Base-by-base conservation (phyloP, 2,113 vertebrate genomes). In the Sclerurus mexicanus region DNA sequence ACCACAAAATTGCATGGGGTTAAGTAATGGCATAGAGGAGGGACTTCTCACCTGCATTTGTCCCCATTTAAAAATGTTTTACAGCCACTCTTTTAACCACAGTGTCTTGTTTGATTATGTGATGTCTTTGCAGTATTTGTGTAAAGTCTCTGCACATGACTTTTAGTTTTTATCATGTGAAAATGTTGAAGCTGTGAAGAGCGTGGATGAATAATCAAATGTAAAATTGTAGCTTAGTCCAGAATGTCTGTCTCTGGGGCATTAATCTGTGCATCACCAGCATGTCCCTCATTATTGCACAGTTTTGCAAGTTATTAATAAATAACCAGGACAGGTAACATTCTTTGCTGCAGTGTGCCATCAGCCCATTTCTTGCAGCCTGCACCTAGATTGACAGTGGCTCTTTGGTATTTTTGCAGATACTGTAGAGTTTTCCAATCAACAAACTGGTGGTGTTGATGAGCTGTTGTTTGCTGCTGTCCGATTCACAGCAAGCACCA, bases 401-500 rank as follows among this genome's bases (percentile, higher is more conserved):
- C 35, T 59, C n/a, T 87, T 66, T 77, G 63, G 5, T 86, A 31
- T 46, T 80, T 86, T 63, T 88, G 55, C 87, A 96, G 96, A n/a
- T 88, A 30, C 50, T 53, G 27, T 53, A 63, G 56, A 87, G 42
- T 66, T 90, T 95, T 63, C n/a, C 78, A 50, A 97, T 97, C 95
- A 95, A 94, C 80, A 91, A 30, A 24, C 87, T 97, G 85, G 8
- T 93, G 37, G 40, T 96, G 55, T 66, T 96, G 30, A 42, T 95
- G 49, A 84, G 62, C 55, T 69, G 96, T 68, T 96, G 37, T 84
- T 50, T 27, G 22, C 53, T 96, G 69, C 37, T 94, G 27, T 33
- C 93, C 52, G 50, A 73, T 13, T 46, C 93, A 49, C 92, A 96
- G 33, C 89, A 97, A 94, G 74, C 56, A 59, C 97, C 97, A 74